These are phyloP conservation scores for Umimayanthus kanabou DNA, from an alignment of 92 coral and sea anemone species.

Conservation along the genomic window DNA sequence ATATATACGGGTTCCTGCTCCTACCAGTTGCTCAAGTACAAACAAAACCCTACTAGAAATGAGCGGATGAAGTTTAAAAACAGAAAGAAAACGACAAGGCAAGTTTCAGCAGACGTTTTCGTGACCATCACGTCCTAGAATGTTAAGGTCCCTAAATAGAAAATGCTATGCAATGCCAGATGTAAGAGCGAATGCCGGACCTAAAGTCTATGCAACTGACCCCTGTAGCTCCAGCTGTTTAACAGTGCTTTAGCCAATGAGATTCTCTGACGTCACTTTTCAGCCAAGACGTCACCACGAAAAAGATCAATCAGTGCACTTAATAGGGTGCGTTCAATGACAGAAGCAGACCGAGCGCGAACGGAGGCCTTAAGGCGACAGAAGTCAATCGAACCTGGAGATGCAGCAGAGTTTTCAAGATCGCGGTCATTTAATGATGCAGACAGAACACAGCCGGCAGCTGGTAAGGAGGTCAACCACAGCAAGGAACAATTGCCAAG, in stretches of 20 bases:
- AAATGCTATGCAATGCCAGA: no score
- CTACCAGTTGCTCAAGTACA: no score
- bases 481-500: background rate
- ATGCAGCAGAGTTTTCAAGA: constrained; percentile 21
- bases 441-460: background rate
- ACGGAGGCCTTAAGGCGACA: constrained; percentile 31
- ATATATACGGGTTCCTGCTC: no score
- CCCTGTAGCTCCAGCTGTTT: background rate
- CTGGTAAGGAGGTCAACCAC: background rate
- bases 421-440: constrained; percentile 38
- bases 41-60: no score
- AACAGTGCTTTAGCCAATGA: background rate
- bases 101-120: no score
- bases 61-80: no score
- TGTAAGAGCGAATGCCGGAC: no score
- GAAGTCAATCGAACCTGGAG: constrained; percentile 22
- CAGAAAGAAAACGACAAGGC: no score
- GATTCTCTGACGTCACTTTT: background rate
- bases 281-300: constrained; percentile 39
- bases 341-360: constrained; percentile 39
- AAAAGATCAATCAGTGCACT: constrained; percentile 35
- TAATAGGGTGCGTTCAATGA: constrained; percentile 36
- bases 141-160: no score
- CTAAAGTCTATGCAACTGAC: no score
- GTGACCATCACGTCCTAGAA: no score